Evolutionary conservation across 2,797 vertebrate genomes (phyloP).

Genomic region (Argentina silus): DNA sequence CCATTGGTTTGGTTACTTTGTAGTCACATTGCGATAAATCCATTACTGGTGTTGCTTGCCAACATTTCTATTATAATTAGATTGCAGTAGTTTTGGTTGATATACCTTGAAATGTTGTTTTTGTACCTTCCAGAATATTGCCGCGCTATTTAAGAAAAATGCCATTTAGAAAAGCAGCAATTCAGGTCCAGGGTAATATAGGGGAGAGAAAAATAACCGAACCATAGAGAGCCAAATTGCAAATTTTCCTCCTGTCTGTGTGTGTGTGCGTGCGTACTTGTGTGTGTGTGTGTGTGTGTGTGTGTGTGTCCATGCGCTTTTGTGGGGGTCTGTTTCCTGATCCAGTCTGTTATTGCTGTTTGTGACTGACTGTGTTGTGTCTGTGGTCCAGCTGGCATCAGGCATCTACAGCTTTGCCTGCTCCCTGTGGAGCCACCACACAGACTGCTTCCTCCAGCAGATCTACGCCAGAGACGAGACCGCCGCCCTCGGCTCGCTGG

Average conservation of each 20-base stretch:
- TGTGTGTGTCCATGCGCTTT: neutral
- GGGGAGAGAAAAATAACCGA: conserved; percentile 29
- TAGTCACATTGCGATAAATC: too few species aligned
- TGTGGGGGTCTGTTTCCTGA: conserved; percentile 10
- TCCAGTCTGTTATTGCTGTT: conserved; percentile 30
- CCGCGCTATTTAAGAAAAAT: conserved; percentile 36
- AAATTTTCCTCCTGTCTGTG: conserved; percentile 7
- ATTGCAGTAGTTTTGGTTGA: too few species aligned
- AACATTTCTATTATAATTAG: too few species aligned
- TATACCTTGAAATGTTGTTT: too few species aligned
- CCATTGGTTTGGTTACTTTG: too few species aligned
- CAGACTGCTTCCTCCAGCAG: conserved; percentile 92
- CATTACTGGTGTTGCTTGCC: too few species aligned
- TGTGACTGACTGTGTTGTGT: conserved; percentile 39
- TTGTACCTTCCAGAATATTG: conserved; percentile 34
- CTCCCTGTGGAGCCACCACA: conserved; percentile 97
- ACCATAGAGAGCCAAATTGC: conserved; percentile 43
- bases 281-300: conserved; percentile 11
- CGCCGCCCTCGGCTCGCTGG: conserved; percentile 86
- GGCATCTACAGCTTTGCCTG: conserved; percentile 95
- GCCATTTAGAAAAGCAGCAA: conserved; percentile 17
- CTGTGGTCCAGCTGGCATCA: conserved; percentile 85
- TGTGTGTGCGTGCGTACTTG: conserved; percentile 17
- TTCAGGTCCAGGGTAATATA: conserved; percentile 39
- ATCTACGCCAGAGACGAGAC: conserved; percentile 83